Conservation (phyloP, 2,888 invertebrate genomes). For the Rhagonycha fulva region DNA sequence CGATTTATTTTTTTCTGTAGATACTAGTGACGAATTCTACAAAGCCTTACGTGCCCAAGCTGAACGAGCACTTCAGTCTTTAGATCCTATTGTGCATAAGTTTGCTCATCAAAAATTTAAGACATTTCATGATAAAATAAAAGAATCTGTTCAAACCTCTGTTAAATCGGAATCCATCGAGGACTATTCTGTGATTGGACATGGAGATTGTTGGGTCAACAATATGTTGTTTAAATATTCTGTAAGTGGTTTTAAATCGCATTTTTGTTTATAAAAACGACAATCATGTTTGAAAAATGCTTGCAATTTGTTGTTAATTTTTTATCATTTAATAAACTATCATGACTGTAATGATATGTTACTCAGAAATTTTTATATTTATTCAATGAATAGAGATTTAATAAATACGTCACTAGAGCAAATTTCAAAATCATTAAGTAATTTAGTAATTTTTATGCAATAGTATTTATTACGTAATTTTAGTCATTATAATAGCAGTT, state of each 20-base stretch:
- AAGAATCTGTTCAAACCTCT: background rate
- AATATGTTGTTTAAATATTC: slow-evolving; percentile 32
- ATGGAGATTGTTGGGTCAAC: slow-evolving; percentile 35
- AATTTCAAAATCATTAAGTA: background rate
- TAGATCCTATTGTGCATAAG: slow-evolving; percentile 23
- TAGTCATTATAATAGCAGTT: background rate
- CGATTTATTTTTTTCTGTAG: slow-evolving; percentile 28
- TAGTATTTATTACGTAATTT: background rate
- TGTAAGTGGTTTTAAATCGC: background rate
- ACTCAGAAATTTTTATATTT: background rate
- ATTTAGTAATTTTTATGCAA: background rate
- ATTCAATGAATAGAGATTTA: background rate
- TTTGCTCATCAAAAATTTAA: slow-evolving; percentile 21
- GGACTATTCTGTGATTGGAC: slow-evolving; percentile 19
- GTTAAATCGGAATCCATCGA: slow-evolving; percentile 5
- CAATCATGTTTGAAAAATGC: background rate
- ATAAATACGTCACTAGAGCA: background rate
- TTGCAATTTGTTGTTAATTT: background rate
- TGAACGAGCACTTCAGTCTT: background rate
- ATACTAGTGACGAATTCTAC: background rate
- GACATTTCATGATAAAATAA: slow-evolving; percentile 24
- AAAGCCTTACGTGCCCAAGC: background rate
- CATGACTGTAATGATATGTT: background rate
- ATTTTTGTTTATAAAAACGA: background rate
- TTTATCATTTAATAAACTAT: background rate